Conservation (phyloP, 2,888 invertebrate species). For the Prenolepis imparis region DNA sequence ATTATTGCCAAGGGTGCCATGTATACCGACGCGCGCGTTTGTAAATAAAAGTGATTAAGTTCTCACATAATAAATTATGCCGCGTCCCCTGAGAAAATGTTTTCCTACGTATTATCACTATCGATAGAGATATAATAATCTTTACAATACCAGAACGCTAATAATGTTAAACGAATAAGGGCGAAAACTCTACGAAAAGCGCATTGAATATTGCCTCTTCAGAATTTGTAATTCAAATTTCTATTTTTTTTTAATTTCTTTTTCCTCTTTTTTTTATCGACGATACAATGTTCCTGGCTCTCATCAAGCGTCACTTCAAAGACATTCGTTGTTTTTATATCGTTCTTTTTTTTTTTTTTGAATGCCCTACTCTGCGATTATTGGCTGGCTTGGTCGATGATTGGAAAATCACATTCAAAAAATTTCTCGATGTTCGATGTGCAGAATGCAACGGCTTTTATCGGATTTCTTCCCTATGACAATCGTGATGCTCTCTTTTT, state of each 20-base stretch:
- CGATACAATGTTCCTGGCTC: slow-evolving; percentile 53
- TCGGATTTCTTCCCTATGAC: slow-evolving; percentile 63
- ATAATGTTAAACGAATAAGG: slow-evolving; percentile 1
- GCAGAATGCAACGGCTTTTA: slow-evolving; percentile 79
- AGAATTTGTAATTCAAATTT: slow-evolving; percentile 44
- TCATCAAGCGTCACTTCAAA: slow-evolving; percentile 64
- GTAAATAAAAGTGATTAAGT: slow-evolving; percentile 76
- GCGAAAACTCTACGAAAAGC: background rate
- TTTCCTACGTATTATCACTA: slow-evolving; percentile 1
- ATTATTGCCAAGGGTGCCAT: slow-evolving; percentile 72
- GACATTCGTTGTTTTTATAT: slow-evolving; percentile 69
- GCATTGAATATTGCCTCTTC: slow-evolving; percentile 70
- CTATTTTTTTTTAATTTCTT: slow-evolving; percentile 23
- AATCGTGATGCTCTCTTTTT: slow-evolving; percentile 49
- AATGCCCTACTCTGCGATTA: slow-evolving; percentile 73
- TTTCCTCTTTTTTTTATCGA: slow-evolving; percentile 41
- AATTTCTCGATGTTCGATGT: slow-evolving; percentile 75
- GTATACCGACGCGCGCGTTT: slow-evolving; percentile 66
- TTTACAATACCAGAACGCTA: background rate
- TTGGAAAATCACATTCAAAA: slow-evolving; percentile 74
- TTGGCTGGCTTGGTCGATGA: slow-evolving; percentile 77
- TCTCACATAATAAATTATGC: slow-evolving; percentile 62
- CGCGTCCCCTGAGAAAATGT: slow-evolving; percentile 19
- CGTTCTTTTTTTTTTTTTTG: slow-evolving; percentile 68
- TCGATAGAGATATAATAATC: background rate